Base-by-base conservation (phyloP, 2,888 invertebrate genomes). In the Ctena decussata region DNA sequence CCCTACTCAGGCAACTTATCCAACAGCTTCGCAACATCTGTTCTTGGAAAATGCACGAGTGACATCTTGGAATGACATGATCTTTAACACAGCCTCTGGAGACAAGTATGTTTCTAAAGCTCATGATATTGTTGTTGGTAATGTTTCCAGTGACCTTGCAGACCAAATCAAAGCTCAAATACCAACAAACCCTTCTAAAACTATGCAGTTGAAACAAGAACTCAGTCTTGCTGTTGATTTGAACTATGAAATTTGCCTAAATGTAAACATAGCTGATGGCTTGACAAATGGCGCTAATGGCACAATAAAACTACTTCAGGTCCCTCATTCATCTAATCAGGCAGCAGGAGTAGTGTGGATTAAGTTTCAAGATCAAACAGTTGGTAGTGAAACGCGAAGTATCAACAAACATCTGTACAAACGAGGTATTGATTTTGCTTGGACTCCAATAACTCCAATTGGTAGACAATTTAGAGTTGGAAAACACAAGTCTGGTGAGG, bases 241-340 rank as follows among this genome's bases (percentile, higher is more conserved):
- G 44, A 24, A 73, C 39, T 44, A 71, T 70, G 84, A 80, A 74
- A 35, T 84, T 18, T 86, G 41, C 24, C 41, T 30, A 24, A 86
- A 86, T 49, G 44, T 84, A 24, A 69, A 81, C 74, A 80, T 80
- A n/a, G 80, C 72, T 32, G 87, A 87, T 82, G 87, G 87, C 21
- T 32, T 84, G 65, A 77, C 75, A 32, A 87, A 87, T 82, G 87
- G 81, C 35, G 84, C 80, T 2, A 41, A 41, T 24, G 65, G 6
- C 57, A 70, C 24, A 30, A 21, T 5, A 30, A 82, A n/a, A 84
- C 18, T 49, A 39, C 69, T 27, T 24, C 24, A 18, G 81, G 60
- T 41, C 6, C 49, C 49, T 21, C 18, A 27, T 39, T 5, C 30
- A 70, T n/a, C 74, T 69, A 24, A 53, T 30, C 32, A 24, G 30